phyloP scores from a whole-genome alignment of 2,888 invertebrate species.

The Harpagoxenus sublaevis region DNA sequence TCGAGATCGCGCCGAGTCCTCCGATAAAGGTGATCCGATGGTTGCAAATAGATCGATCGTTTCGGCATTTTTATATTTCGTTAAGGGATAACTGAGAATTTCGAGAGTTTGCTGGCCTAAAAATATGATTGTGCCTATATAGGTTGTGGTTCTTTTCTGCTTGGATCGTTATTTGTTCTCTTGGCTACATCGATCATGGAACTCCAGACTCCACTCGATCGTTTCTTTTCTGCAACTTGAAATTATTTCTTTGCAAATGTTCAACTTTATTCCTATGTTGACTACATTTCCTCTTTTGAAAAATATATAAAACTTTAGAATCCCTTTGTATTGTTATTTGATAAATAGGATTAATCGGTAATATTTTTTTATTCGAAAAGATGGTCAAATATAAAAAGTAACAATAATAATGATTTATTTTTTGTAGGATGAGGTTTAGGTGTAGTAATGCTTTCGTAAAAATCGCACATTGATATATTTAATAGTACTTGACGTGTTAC shows the following conservation, averaged over 20 bases:
- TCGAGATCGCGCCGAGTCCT: constrained; percentile 55
- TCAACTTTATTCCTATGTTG: neutral
- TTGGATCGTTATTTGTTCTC: constrained; percentile 40
- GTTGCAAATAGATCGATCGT: constrained; percentile 51
- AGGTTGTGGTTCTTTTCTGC: constrained; percentile 6
- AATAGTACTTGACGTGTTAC: neutral
- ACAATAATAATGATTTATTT: neutral
- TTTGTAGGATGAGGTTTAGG: neutral
- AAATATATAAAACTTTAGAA: neutral
- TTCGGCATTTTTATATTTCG: constrained; percentile 64
- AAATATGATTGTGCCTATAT: constrained; percentile 29
- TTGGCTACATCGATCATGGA: constrained; percentile 54
- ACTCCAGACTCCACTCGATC: constrained; percentile 7
- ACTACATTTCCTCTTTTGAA: neutral
- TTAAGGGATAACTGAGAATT: constrained; percentile 54
- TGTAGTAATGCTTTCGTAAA: neutral
- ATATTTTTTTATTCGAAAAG: neutral
- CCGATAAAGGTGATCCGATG: constrained; percentile 31
- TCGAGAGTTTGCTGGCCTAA: constrained; percentile 32
- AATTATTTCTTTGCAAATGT: constrained; percentile 11
- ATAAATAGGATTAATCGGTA: constrained; percentile 1
- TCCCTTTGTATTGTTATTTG: neutral
- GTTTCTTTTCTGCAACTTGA: constrained; percentile 1
- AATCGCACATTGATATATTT: neutral
- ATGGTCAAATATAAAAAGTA: neutral